Conservation (phyloP, 2,888 invertebrate species). For the Hetaerina titia region DNA sequence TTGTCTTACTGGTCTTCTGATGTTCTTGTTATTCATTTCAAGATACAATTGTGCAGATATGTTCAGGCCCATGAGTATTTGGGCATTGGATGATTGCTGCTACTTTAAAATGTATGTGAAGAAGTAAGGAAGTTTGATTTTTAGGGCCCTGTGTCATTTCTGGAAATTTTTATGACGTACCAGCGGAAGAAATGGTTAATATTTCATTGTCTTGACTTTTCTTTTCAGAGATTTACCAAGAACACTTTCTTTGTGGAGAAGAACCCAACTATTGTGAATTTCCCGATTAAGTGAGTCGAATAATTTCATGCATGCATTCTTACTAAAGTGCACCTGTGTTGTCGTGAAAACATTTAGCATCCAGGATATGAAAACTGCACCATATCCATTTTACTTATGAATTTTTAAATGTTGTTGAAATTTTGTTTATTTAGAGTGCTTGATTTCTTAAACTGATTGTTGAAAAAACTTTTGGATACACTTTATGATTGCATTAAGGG, state of each 20-base stretch:
- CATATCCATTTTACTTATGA: too few relatives aligned
- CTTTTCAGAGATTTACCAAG: constrained; percentile 92
- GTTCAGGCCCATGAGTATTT: constrained; percentile 34
- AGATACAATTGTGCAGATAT: constrained; percentile 30
- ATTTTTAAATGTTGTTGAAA: too few relatives aligned
- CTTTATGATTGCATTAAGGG: too few relatives aligned
- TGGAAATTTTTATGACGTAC: neutral
- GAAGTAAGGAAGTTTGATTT: constrained; percentile 47
- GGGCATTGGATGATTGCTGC: constrained; percentile 48
- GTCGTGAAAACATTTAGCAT: too few relatives aligned
- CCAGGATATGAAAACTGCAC: too few relatives aligned
- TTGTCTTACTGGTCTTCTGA: constrained; percentile 23
- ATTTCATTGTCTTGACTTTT: constrained; percentile 68
- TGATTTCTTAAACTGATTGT: too few relatives aligned
- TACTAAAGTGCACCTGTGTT: too few relatives aligned
- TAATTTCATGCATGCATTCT: too few relatives aligned
- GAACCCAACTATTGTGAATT: constrained; percentile 99
- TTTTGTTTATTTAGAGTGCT: too few relatives aligned
- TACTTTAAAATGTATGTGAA: constrained; percentile 48
- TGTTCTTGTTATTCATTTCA: constrained; percentile 39
- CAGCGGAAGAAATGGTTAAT: neutral
- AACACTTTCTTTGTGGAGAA: constrained; percentile 99
- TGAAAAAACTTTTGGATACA: too few relatives aligned
- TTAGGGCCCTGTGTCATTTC: constrained; percentile 15
- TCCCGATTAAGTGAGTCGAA: constrained; percentile 94